A percentile compares a stretch with the other conserved stretches of the same genome.
Evolutionary conservation across 2,113 vertebrate species (phyloP).

Genomic region (Mus pahari): DNA sequence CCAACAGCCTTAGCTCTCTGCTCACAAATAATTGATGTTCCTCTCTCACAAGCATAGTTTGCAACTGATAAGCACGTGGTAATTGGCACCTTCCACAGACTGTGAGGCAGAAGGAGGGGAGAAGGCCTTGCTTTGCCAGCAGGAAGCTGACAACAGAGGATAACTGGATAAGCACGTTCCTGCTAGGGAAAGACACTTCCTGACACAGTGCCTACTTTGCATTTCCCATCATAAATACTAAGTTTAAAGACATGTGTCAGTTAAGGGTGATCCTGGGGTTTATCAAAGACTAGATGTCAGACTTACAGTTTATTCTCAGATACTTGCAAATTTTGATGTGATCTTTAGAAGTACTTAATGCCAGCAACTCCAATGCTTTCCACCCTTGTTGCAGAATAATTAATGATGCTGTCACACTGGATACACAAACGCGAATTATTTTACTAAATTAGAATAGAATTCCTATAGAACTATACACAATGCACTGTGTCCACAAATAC

Average conservation of each 20-base stretch:
- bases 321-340: conserved; percentile 9
- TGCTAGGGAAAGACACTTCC: conserved; percentile 68
- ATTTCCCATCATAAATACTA: conserved; percentile 74
- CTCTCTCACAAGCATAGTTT: conserved; percentile 86
- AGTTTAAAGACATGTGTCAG: not conserved
- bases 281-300: conserved; percentile 46
- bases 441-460: conserved; percentile 67
- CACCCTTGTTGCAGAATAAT: conserved; percentile 67
- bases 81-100: conserved; percentile 86
- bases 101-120: conserved; percentile 77
- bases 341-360: conserved; percentile 39
- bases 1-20: conserved; percentile 85
- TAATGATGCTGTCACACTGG: conserved; percentile 66
- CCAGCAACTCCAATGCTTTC: conserved; percentile 50
- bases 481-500: conserved; percentile 41
- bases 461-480: conserved; percentile 65
- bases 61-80: conserved; percentile 87
- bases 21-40: conserved; percentile 90
- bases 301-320: conserved; percentile 33
- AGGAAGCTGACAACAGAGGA: conserved; percentile 81
- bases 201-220: conserved; percentile 70
- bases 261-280: not conserved
- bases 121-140: conserved; percentile 79
- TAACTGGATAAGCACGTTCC: conserved; percentile 79
- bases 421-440: conserved; percentile 60